Percentiles rank a stretch among this genome's conserved stretches.
phyloP scores from a whole-genome alignment of 2,888 invertebrate genomes.

The Creontiades dilutus region DNA sequence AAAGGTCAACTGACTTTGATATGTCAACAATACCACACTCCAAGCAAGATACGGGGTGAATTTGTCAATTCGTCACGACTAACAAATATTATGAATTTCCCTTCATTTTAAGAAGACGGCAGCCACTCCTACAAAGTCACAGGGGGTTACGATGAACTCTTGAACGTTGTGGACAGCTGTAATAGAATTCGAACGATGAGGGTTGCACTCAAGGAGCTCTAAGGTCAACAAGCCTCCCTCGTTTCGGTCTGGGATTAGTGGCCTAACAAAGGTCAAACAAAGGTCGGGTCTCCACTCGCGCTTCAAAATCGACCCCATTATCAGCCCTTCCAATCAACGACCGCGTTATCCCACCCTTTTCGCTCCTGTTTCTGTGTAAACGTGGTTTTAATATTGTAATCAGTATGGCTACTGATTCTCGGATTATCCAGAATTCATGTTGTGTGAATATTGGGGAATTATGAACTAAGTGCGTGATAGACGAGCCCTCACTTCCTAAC shows the following conservation, averaged over 20 bases:
- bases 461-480: no score
- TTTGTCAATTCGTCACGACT: no score
- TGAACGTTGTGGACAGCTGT: neutral
- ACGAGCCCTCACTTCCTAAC: no score
- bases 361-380: neutral
- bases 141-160: neutral
- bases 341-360: neutral
- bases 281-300: conserved; percentile 14
- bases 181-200: neutral
- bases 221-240: conserved; percentile 14
- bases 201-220: neutral
- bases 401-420: no score
- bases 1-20: no score
- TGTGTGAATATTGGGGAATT: no score
- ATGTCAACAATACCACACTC: no score
- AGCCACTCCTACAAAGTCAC: neutral
- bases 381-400: no score
- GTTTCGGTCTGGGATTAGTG: neutral
- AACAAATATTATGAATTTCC: no score
- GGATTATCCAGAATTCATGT: no score
- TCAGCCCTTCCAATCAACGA: conserved; percentile 1
- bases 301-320: conserved; percentile 34
- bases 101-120: no score
- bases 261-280: conserved; percentile 42
- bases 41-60: no score